Conservation (phyloP, 1,140 invertebrate species). For the Saccostrea glomerata region DNA sequence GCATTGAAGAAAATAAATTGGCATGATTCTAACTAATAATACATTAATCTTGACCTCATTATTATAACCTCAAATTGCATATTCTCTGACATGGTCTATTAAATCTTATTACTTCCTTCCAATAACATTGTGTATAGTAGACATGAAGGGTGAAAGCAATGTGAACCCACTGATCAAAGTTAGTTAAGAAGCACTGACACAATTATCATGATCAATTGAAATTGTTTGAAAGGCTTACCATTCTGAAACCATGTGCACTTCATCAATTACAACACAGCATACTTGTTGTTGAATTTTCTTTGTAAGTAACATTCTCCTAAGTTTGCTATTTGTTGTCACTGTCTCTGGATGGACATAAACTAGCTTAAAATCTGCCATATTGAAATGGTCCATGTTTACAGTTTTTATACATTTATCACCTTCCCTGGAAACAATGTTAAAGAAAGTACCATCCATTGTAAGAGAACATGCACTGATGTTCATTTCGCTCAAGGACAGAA, state of each 20-base stretch:
- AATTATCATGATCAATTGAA: too few relatives aligned
- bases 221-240: constrained; percentile 32
- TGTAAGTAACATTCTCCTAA: background rate
- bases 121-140: too few relatives aligned
- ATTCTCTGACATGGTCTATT: too few relatives aligned
- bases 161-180: too few relatives aligned
- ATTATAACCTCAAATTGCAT: too few relatives aligned
- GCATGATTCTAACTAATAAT: too few relatives aligned
- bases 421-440: background rate
- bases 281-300: constrained; percentile 24
- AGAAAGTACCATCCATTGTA: background rate
- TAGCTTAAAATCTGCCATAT: background rate
- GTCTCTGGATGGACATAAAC: constrained; percentile 37
- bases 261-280: constrained; percentile 30
- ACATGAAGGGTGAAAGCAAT: too few relatives aligned
- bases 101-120: too few relatives aligned
- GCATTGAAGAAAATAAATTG: too few relatives aligned
- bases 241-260: too few relatives aligned
- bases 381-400: constrained; percentile 1
- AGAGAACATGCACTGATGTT: constrained; percentile 6
- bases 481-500: background rate
- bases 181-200: too few relatives aligned
- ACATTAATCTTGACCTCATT: too few relatives aligned
- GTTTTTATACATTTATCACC: background rate
- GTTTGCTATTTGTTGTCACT: background rate